Evolutionary conservation across 2,888 invertebrate genomes (phyloP), one percentile per base, ranked within the genome.

Genomic region (Apamea crenata): DNA sequence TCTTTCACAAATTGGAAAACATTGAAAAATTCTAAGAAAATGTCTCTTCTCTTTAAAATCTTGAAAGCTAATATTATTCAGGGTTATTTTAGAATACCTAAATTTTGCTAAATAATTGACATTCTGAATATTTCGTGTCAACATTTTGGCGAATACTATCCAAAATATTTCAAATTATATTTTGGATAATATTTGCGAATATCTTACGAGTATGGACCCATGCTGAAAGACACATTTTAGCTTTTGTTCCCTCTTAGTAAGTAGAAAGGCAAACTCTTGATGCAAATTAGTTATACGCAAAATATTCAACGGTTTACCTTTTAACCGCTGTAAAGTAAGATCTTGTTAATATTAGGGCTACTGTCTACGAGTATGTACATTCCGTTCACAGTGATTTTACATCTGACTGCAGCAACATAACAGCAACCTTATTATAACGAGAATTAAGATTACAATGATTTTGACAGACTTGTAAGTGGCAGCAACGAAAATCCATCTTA

Each of bases 51-150:
- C 16, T 18, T 7, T 18, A 18, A 44, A 73, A 44, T 25, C 25
- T 29, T 44, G 18, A 56, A 56, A 44, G 6, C 25, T 47, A 47
- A 29, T 36, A n/a, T 21, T 14, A 36, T 36, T n/a, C 21, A 18
- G n/a, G 21, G n/a, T 21, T 40, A 50, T 74, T 21, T 50, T 36
- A 53, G 16, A 74, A 74, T 21, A 40, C 12, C 6, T 1, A 40
- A 29, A 6, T 25, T 44, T 32, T 18, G n/a, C 66, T 21, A 66
- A 56, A 71, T 71, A 65, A n/a, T 77, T 66, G n/a, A n/a, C 16
- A 66, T 77, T 66, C 73, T 21, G 32, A 66, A 76, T 44, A 44
- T 6, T 21, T 25, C 6, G 44, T 1, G 56, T 56, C 5, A 44
- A 21, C 6, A 32, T 53, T 61, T 63, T 7, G 14, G 32, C n/a